Conservation (phyloP, 37 sponge, comb jelly and placozoan genomes). For the Aphrocallistes beatrix region DNA sequence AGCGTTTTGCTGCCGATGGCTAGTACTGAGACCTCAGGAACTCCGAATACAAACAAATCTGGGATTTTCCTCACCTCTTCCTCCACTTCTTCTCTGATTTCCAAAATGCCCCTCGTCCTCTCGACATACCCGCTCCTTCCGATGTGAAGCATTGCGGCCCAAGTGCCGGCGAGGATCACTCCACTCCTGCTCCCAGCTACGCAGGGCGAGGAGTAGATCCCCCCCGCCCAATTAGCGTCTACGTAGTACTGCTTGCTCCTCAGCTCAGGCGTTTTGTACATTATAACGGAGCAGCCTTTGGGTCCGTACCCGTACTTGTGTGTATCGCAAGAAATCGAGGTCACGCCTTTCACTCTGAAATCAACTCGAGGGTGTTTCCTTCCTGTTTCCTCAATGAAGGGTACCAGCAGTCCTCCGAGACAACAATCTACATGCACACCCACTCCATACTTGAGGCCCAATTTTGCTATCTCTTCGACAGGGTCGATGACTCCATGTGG, state of each 20-base stretch:
- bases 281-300: slow-evolving; percentile 73
- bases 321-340: slow-evolving; percentile 78
- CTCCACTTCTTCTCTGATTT: slow-evolving; percentile 31
- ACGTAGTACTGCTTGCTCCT: slow-evolving; percentile 61
- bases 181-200: slow-evolving; percentile 78
- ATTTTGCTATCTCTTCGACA: slow-evolving; percentile 30
- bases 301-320: slow-evolving; percentile 80
- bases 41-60: slow-evolving; percentile 64
- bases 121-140: slow-evolving; percentile 70
- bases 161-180: slow-evolving; percentile 59
- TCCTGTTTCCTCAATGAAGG: slow-evolving; percentile 80
- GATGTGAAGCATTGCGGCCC: slow-evolving; percentile 56
- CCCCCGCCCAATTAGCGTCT: slow-evolving; percentile 73
- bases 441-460: slow-evolving; percentile 44
- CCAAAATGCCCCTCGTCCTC: slow-evolving; percentile 48
- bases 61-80: slow-evolving; percentile 41
- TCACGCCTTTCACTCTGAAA: slow-evolving; percentile 65
- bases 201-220: slow-evolving; percentile 69
- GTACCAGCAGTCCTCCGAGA: slow-evolving; percentile 80
- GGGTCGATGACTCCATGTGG: slow-evolving; percentile 76
- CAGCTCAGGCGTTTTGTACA: slow-evolving; percentile 43
- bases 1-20: slow-evolving; percentile 67
- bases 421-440: slow-evolving; percentile 85
- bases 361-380: slow-evolving; percentile 58
- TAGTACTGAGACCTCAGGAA: slow-evolving; percentile 54